phyloP scores from a whole-genome alignment of 2,888 invertebrate genomes.

The Pomacea canaliculata region DNA sequence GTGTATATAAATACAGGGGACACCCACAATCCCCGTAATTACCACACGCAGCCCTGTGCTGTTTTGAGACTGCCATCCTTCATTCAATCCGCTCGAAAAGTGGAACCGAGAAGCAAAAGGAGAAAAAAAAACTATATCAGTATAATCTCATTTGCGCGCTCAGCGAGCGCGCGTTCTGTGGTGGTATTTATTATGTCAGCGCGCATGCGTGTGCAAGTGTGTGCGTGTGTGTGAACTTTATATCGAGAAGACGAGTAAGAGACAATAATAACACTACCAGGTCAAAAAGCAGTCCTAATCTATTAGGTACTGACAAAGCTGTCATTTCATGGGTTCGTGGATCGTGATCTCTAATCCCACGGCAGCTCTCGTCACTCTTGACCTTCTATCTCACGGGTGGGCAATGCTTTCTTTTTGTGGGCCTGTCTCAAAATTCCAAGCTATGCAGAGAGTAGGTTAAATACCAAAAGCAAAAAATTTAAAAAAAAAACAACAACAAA shows the following conservation, averaged over 20 bases:
- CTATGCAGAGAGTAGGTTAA: too few relatives aligned
- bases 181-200: neutral
- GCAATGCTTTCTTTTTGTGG: too few relatives aligned
- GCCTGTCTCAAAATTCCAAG: too few relatives aligned
- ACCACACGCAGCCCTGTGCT: neutral
- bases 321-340: neutral
- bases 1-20: constrained; percentile 16
- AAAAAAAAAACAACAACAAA: too few relatives aligned
- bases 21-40: too few relatives aligned
- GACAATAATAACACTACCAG: too few relatives aligned
- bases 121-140: constrained; percentile 31
- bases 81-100: constrained; percentile 22
- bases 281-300: too few relatives aligned
- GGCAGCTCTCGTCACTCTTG: neutral
- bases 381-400: neutral
- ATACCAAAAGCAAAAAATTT: too few relatives aligned
- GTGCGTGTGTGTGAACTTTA: neutral
- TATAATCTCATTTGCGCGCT: constrained; percentile 30
- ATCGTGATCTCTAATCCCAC: neutral
- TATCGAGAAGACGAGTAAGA: neutral
- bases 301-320: too few relatives aligned
- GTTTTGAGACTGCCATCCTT: constrained; percentile 3
- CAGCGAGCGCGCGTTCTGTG: neutral
- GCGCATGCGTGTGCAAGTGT: neutral
- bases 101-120: constrained; percentile 14